These are phyloP conservation scores for Bembecia ichneumoniformis DNA, from an alignment of 2,888 invertebrate species.

Conservation along the genomic window DNA sequence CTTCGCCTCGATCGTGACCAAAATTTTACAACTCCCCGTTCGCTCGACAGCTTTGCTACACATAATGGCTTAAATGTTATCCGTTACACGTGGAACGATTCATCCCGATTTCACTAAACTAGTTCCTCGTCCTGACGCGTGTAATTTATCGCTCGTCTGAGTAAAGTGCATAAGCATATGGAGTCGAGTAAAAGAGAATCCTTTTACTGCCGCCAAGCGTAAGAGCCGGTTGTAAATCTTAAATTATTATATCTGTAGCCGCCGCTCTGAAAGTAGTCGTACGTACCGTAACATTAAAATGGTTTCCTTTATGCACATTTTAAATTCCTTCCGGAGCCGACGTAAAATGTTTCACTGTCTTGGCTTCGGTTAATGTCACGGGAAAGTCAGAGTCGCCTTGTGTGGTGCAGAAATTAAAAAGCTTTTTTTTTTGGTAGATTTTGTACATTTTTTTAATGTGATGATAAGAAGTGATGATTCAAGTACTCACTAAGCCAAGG, in stretches of 20 bases:
- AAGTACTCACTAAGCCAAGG: no score
- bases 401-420: no score
- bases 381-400: slow-evolving; percentile 1
- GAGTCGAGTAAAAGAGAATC: slow-evolving; percentile 6
- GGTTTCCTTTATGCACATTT: slow-evolving; percentile 29
- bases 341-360: slow-evolving; percentile 25
- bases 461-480: no score
- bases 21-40: slow-evolving; percentile 23
- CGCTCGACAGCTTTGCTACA: not conserved
- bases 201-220: slow-evolving; percentile 10
- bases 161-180: no score
- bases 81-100: no score
- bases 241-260: slow-evolving; percentile 12
- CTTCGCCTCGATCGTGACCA: slow-evolving; percentile 22
- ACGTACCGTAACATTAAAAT: slow-evolving; percentile 8
- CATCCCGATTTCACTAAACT: no score
- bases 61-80: no score
- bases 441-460: no score
- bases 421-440: no score
- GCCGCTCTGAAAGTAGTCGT: slow-evolving; percentile 2
- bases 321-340: slow-evolving; percentile 33
- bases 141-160: no score
- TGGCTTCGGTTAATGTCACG: slow-evolving; percentile 15
- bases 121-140: no score
- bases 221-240: slow-evolving; percentile 2